Conservation (phyloP, 2,888 invertebrate genomes). For the Dugesia japonica region DNA sequence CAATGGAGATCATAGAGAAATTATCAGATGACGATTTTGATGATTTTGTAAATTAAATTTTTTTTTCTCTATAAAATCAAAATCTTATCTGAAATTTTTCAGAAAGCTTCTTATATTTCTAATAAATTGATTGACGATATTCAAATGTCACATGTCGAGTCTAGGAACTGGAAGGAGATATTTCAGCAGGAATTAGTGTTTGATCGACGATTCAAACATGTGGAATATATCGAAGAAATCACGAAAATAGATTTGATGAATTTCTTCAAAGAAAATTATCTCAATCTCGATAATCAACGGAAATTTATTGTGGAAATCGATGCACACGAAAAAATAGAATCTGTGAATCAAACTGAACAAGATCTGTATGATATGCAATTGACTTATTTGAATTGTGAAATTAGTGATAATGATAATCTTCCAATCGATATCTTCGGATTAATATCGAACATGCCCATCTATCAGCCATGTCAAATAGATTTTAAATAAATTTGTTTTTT, state of each 20-base stretch:
- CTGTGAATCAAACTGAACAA: neutral
- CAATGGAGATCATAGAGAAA: neutral
- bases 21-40: slow-evolving; percentile 5
- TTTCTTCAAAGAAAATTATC: neutral
- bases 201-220: neutral
- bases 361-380: neutral
- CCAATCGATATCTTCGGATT: too few species aligned
- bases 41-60: neutral
- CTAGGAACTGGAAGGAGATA: neutral
- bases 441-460: too few species aligned
- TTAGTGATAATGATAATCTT: too few species aligned
- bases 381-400: neutral
- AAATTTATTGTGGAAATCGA: slow-evolving; percentile 14
- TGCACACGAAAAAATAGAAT: neutral
- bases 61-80: neutral
- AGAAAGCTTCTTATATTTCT: neutral
- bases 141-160: neutral
- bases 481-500: too few species aligned
- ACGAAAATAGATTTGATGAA: neutral
- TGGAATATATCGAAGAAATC: slow-evolving; percentile 1
- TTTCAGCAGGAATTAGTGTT: neutral
- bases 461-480: too few species aligned
- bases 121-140: neutral
- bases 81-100: too few species aligned
- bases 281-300: neutral